phyloP scores from a whole-genome alignment of 2,888 invertebrate species.

The Serrognathus titanus region DNA sequence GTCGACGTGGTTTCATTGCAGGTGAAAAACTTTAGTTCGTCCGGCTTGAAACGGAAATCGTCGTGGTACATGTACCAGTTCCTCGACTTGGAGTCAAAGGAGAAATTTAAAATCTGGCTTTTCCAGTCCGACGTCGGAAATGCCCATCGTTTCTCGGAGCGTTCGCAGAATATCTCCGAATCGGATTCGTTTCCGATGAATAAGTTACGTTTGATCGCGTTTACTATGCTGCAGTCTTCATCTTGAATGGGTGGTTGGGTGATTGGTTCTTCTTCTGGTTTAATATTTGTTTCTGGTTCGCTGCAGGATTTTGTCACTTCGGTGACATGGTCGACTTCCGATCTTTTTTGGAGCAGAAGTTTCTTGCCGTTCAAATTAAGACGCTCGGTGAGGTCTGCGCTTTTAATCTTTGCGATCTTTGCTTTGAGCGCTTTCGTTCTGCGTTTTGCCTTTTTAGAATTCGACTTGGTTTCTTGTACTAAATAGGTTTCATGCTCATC shows the following conservation, averaged over 20 bases:
- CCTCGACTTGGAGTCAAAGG: slow-evolving; percentile 23
- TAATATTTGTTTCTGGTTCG: not conserved
- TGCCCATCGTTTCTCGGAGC: slow-evolving; percentile 3
- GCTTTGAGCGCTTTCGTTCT: slow-evolving; percentile 36
- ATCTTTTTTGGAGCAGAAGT: not conserved
- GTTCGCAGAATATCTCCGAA: slow-evolving; percentile 11
- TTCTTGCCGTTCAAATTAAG: slow-evolving; percentile 23
- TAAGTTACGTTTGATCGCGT: slow-evolving; percentile 13
- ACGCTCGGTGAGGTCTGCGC: slow-evolving; percentile 31
- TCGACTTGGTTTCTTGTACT: slow-evolving; percentile 13
- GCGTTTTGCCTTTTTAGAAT: slow-evolving; percentile 33
- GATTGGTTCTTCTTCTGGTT: not conserved
- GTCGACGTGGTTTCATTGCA: slow-evolving; percentile 1
- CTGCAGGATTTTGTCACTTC: not conserved
- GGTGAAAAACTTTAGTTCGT: slow-evolving; percentile 12
- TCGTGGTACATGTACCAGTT: slow-evolving; percentile 5
- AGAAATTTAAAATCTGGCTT: slow-evolving; percentile 25
- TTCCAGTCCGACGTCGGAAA: slow-evolving; percentile 28
- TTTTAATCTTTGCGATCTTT: slow-evolving; percentile 37
- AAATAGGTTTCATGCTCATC: slow-evolving; percentile 8
- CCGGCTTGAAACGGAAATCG: slow-evolving; percentile 12
- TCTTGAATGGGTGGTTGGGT: not conserved
- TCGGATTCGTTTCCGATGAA: slow-evolving; percentile 13
- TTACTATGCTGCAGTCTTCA: slow-evolving; percentile 9
- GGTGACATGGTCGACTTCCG: not conserved